phyloP scores from a whole-genome alignment of 2,797 vertebrate species.

The Acanthurus tractus region DNA sequence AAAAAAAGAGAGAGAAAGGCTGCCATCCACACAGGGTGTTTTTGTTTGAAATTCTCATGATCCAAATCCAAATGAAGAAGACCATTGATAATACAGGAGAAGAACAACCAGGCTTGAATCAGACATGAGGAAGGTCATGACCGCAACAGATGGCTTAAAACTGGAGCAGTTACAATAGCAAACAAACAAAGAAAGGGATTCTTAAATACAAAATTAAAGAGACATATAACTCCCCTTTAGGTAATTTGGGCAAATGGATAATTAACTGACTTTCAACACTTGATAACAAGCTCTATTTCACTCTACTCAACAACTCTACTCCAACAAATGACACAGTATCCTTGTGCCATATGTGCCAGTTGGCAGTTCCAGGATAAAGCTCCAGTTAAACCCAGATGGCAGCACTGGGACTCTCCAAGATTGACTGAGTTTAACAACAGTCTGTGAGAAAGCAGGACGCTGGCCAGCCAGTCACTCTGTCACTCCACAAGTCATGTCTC shows the following conservation, averaged over 20 bases:
- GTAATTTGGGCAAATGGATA: not conserved
- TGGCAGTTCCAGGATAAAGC: slow-evolving; percentile 59
- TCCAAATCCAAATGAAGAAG: slow-evolving; percentile 3
- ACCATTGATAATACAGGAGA: not conserved
- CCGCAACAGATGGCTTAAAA: not conserved
- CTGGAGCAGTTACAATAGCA: not conserved
- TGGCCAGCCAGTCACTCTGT: slow-evolving; percentile 46
- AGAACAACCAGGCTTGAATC: not conserved
- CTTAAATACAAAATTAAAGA: not conserved
- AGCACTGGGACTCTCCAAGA: slow-evolving; percentile 71
- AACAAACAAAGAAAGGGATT: not conserved
- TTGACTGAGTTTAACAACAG: slow-evolving; percentile 76
- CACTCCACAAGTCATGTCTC: slow-evolving; percentile 42
- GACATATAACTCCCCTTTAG: not conserved
- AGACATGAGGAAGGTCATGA: not conserved
- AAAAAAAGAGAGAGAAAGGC: not conserved
- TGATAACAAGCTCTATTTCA: slow-evolving; percentile 15
- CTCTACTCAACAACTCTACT: slow-evolving; percentile 26
- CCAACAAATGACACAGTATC: slow-evolving; percentile 64
- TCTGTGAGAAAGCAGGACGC: slow-evolving; percentile 66
- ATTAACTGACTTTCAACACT: slow-evolving; percentile 23
- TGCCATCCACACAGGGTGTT: slow-evolving; percentile 4
- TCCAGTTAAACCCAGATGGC: slow-evolving; percentile 69
- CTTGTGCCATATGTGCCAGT: slow-evolving; percentile 68
- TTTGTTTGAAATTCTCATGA: not conserved